Evolutionary conservation across 1,140 invertebrate species (phyloP).

Genomic region (Brachionus rubens): DNA sequence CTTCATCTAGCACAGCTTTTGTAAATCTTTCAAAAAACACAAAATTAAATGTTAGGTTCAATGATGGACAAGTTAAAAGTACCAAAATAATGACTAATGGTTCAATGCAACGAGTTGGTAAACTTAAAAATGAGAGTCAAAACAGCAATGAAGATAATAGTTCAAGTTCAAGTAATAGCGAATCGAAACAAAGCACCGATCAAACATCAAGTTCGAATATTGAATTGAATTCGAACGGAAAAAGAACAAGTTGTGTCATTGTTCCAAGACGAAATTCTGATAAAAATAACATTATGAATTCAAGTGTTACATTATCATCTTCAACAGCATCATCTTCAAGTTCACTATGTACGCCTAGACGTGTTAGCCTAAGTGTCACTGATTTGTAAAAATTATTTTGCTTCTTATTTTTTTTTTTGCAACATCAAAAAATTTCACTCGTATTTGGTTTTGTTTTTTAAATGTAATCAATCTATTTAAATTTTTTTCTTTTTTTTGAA

Average conservation of each 20-base stretch:
- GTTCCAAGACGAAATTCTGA: neutral
- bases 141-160: neutral
- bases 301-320: neutral
- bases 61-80: neutral
- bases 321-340: neutral
- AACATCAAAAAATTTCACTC: too few relatives aligned
- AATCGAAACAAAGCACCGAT: neutral
- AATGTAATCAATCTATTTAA: too few relatives aligned
- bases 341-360: conserved; percentile 12
- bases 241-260: neutral
- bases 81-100: conserved; percentile 12
- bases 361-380: conserved; percentile 40
- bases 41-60: neutral
- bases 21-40: too few relatives aligned
- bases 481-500: too few relatives aligned
- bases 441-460: too few relatives aligned
- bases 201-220: neutral
- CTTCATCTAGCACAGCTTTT: neutral
- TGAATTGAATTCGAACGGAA: too few relatives aligned
- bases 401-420: neutral
- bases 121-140: neutral
- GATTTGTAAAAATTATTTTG: conserved; percentile 31
- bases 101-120: conserved; percentile 9
- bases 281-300: neutral
- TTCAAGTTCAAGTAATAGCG: neutral